Conservation (phyloP, 2,113 vertebrate genomes). For the Rhagologus leucostigma region DNA sequence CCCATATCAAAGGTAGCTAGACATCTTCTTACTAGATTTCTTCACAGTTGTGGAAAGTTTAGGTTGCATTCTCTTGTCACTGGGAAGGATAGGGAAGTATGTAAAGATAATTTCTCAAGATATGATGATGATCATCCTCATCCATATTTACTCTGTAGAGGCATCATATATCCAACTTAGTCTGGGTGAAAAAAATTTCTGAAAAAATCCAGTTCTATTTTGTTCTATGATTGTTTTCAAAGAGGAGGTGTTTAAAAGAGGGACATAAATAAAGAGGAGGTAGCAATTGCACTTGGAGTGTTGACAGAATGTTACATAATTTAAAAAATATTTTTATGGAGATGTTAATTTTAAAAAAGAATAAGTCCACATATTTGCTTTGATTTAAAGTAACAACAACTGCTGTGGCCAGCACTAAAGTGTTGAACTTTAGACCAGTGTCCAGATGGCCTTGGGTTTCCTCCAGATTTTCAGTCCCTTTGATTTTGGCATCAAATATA, state of each 20-base stretch:
- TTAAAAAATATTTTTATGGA: not conserved
- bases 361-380: not conserved
- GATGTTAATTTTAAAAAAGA: not conserved
- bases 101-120: not conserved
- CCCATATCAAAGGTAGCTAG: not conserved
- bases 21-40: not conserved
- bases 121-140: not conserved
- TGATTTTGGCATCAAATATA: not conserved
- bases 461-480: not conserved
- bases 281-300: not conserved
- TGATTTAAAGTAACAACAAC: not conserved
- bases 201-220: not conserved
- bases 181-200: not conserved
- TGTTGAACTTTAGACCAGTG: not conserved
- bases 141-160: not conserved
- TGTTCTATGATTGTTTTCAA: not conserved
- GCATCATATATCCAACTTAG: not conserved
- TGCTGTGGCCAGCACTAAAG: not conserved
- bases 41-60: not conserved
- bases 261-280: not conserved
- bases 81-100: not conserved
- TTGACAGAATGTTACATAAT: not conserved
- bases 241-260: not conserved
- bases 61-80: not conserved
- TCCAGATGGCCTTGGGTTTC: slow-evolving; percentile 3